phyloP scores from a whole-genome alignment of 2,113 vertebrate genomes.

The Sigmodon hispidus region DNA sequence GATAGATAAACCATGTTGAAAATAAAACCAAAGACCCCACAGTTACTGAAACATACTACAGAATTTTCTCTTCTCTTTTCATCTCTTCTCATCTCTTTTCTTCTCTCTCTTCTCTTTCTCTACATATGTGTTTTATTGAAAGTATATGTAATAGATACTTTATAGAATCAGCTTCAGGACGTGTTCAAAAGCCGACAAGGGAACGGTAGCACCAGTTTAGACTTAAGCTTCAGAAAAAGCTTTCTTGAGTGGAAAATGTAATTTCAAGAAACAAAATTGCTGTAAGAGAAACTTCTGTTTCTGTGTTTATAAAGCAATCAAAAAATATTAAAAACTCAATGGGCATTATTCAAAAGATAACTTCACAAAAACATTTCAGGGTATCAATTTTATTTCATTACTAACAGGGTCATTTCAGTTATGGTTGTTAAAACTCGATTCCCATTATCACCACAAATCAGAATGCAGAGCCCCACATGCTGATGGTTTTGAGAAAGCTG shows the following conservation, averaged over 20 bases:
- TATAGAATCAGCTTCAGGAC: conserved; percentile 69
- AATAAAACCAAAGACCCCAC: conserved; percentile 53
- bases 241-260: conserved; percentile 65
- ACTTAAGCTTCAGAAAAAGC: not conserved
- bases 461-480: not conserved
- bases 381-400: conserved; percentile 57
- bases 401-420: conserved; percentile 32
- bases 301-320: conserved; percentile 53
- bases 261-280: not conserved
- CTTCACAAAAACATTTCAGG: conserved; percentile 39
- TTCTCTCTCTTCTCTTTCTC: no score
- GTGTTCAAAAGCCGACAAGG: conserved; percentile 37
- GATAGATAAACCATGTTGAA: conserved; percentile 42
- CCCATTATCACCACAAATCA: conserved; percentile 18
- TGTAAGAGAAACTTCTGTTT: conserved; percentile 59
- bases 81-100: not conserved
- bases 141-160: no score
- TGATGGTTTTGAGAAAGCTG: conserved; percentile 54
- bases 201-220: not conserved
- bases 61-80: conserved; percentile 68
- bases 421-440: conserved; percentile 57
- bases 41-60: conserved; percentile 43
- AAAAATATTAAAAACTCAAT: not conserved
- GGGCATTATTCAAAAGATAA: conserved; percentile 46
- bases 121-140: no score